Conservation (phyloP, 2,888 invertebrate species). For the Eupithecia dodoneata region DNA sequence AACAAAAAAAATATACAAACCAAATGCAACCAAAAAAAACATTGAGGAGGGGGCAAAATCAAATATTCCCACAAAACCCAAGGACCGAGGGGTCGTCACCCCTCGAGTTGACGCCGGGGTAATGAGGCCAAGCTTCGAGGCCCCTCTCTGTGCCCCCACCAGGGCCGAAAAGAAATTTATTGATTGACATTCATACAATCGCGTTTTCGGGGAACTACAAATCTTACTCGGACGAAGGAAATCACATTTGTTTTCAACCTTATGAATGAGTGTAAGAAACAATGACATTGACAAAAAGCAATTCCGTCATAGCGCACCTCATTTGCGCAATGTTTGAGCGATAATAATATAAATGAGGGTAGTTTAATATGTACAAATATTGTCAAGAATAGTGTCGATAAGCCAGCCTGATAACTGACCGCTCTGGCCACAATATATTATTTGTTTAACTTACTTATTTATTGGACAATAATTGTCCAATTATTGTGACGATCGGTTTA, state of each 20-base stretch:
- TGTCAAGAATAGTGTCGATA: conserved; percentile 1
- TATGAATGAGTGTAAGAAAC: neutral
- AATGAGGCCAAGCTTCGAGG: no score
- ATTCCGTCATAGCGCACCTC: neutral
- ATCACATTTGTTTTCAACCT: neutral
- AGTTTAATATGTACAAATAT: conserved; percentile 1
- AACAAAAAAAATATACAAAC: no score
- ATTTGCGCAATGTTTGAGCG: neutral
- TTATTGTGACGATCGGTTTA: conserved; percentile 24
- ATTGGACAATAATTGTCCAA: conserved; percentile 7
- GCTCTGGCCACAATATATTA: neutral
- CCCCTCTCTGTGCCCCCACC: no score
- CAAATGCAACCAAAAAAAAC: no score
- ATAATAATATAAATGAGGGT: conserved; percentile 12
- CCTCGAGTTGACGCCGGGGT: no score
- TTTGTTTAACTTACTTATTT: conserved; percentile 36
- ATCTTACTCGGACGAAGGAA: neutral
- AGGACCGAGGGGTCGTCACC: no score
- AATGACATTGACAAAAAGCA: conserved; percentile 3
- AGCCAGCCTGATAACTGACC: neutral
- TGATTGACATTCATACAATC: no score
- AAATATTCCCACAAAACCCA: no score
- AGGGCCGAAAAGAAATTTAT: no score
- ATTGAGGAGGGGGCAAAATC: no score
- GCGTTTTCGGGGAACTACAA: neutral